Conservation (phyloP, 2,888 invertebrate genomes). For the Prenolepis imparis region DNA sequence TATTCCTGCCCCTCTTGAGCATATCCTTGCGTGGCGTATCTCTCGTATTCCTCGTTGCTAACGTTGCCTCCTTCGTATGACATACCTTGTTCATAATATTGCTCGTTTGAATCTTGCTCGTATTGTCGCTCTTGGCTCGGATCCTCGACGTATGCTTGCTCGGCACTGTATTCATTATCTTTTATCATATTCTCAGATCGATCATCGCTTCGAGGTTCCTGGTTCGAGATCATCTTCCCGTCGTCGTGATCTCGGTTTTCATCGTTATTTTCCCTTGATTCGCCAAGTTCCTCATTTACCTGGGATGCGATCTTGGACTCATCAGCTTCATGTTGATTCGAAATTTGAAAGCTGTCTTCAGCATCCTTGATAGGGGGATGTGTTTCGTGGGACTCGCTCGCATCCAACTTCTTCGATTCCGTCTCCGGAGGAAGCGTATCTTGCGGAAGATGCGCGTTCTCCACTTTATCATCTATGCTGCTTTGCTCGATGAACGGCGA, state of each 20-base stretch:
- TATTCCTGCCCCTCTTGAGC: conserved; percentile 56
- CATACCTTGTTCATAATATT: conserved; percentile 61
- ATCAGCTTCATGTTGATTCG: background rate
- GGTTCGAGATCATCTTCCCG: background rate
- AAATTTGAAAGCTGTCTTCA: background rate
- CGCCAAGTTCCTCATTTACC: background rate
- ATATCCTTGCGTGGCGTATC: conserved; percentile 55
- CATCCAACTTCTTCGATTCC: background rate
- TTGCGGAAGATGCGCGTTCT: background rate
- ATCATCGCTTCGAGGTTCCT: conserved; percentile 15
- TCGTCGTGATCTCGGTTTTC: conserved; percentile 5
- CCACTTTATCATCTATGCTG: background rate
- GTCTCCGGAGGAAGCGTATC: background rate
- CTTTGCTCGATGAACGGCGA: conserved; percentile 14
- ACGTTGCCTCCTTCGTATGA: background rate
- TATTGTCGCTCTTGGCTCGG: conserved; percentile 57
- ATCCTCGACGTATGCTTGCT: conserved; percentile 60
- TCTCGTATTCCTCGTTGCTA: conserved; percentile 61
- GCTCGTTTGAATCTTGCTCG: conserved; percentile 65
- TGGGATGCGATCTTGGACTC: background rate
- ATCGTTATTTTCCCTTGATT: background rate
- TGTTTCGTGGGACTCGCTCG: background rate
- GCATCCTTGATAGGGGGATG: background rate
- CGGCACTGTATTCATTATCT: conserved; percentile 34
- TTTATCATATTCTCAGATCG: conserved; percentile 37